Evolutionary conservation across 2,113 vertebrate genomes (phyloP).

Genomic region (Osmerus eperlanus): DNA sequence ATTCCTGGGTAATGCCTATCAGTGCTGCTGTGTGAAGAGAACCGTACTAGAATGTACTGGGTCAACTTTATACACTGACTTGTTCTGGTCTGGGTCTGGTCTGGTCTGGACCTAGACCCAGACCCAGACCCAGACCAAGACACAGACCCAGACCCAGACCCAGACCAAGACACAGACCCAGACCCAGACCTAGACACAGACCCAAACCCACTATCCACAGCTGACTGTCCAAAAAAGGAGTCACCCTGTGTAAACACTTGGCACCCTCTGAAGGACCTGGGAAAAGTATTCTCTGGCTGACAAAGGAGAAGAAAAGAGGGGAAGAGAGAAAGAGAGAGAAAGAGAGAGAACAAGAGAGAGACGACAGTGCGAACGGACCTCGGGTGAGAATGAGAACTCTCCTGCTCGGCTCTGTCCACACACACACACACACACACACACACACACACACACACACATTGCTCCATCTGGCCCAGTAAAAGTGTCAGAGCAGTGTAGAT

Average conservation of each 20-base stretch:
- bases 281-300: conserved; percentile 16
- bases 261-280: conserved; percentile 25
- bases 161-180: no score
- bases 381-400: conserved; percentile 12
- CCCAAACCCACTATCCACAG: no score
- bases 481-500: conserved; percentile 49
- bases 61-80: not conserved
- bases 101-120: not conserved
- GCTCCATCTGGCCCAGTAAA: conserved; percentile 51
- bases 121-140: no score
- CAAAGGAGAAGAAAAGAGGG: not conserved
- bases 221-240: no score
- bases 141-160: no score
- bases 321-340: conserved; percentile 14
- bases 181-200: no score
- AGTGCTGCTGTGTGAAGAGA: no score
- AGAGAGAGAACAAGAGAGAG: conserved; percentile 7
- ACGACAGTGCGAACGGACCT: not conserved
- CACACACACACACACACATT: conserved; percentile 29
- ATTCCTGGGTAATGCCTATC: no score
- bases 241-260: conserved; percentile 28
- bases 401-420: not conserved
- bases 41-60: no score
- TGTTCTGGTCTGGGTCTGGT: no score
- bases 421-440: no score